Conservation (phyloP, 2,797 vertebrate genomes). For the Fistularia commersonii region DNA sequence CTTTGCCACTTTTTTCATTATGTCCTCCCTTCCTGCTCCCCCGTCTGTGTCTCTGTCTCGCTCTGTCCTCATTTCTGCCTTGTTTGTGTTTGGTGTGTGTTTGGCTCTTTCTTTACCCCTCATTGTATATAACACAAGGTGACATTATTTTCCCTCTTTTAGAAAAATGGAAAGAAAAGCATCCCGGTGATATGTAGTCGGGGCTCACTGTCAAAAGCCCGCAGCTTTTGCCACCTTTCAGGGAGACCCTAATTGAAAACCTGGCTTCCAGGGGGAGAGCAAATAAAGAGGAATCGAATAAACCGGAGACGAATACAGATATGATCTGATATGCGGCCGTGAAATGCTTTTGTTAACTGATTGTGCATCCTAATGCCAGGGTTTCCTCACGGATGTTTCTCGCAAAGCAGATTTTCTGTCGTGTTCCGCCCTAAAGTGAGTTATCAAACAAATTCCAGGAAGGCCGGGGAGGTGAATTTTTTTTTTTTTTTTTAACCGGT, state of each 20-base stretch:
- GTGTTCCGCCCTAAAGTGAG: no score
- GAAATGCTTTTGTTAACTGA: slow-evolving; percentile 4
- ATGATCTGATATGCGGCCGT: slow-evolving; percentile 1
- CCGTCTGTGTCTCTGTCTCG: slow-evolving; percentile 35
- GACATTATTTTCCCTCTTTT: slow-evolving; percentile 43
- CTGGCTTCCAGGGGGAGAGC: slow-evolving; percentile 52
- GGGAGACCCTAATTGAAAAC: slow-evolving; percentile 67
- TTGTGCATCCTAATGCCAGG: not conserved
- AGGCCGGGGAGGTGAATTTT: no score
- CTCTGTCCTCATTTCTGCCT: slow-evolving; percentile 44
- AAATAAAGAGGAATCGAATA: slow-evolving; percentile 26
- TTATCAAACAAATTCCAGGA: no score
- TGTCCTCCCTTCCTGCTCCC: slow-evolving; percentile 34
- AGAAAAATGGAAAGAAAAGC: slow-evolving; percentile 41
- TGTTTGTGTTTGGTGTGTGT: slow-evolving; percentile 32
- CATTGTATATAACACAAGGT: slow-evolving; percentile 44
- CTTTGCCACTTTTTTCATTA: slow-evolving; percentile 22
- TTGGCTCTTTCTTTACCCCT: slow-evolving; percentile 23
- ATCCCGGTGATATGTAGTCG: slow-evolving; percentile 48
- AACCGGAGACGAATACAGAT: slow-evolving; percentile 20
- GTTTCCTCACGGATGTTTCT: slow-evolving; percentile 4
- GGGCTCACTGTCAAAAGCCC: slow-evolving; percentile 54
- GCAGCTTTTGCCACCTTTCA: slow-evolving; percentile 82
- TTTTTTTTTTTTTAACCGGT: no score
- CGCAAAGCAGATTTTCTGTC: not conserved